Evolutionary conservation across 2,797 vertebrate species (phyloP).

Genomic region (Cyclura pinguis): DNA sequence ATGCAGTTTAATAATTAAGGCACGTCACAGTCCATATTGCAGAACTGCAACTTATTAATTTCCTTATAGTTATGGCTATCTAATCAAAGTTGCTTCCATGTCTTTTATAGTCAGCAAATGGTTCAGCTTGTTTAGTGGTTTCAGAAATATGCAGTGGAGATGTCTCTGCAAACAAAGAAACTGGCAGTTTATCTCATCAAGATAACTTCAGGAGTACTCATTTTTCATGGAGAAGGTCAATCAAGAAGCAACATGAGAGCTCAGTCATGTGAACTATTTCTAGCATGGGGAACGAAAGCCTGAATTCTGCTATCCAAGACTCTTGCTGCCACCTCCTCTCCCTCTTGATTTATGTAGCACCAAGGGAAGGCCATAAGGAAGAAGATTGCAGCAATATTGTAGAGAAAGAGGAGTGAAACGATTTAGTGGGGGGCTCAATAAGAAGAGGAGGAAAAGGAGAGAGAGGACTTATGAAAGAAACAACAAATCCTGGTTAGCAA

Average conservation of each 20-base stretch:
- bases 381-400: neutral
- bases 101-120: neutral
- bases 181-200: neutral
- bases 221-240: neutral
- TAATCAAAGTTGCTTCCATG: neutral
- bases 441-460: neutral
- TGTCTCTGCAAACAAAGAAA: neutral
- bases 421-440: neutral
- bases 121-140: neutral
- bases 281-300: neutral
- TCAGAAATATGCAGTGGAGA: no score
- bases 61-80: neutral
- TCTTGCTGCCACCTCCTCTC: neutral
- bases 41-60: neutral
- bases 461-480: neutral
- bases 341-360: neutral
- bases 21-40: neutral
- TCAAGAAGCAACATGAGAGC: neutral
- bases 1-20: neutral
- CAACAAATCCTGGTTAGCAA: neutral
- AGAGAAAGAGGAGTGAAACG: neutral
- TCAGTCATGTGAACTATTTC: neutral
- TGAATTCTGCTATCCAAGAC: neutral
- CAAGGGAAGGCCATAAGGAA: neutral
- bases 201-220: neutral